phyloP scores from a whole-genome alignment of 2,888 invertebrate genomes.

The Rhopalosiphum nymphaeae region DNA sequence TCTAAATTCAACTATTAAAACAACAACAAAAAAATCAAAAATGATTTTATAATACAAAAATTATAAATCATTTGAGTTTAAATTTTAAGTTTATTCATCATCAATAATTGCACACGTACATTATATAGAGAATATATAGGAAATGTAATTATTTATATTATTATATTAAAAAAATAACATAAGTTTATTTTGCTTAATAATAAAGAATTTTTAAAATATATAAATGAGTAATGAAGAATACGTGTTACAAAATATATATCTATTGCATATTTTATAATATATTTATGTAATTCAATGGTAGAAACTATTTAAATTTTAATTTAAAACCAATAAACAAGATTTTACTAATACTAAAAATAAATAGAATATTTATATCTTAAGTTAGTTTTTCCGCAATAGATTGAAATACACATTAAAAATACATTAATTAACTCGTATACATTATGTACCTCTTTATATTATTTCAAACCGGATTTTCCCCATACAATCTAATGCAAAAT shows the following conservation, averaged over 20 bases:
- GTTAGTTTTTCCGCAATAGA: neutral
- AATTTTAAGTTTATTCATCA: neutral
- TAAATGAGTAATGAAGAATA: neutral
- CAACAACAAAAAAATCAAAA: neutral
- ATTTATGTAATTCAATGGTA: neutral
- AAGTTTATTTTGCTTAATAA: neutral
- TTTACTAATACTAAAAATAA: neutral
- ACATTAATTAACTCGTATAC: neutral
- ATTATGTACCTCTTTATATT: neutral
- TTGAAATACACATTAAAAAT: neutral
- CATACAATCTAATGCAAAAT: neutral
- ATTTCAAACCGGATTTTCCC: slow-evolving; percentile 6
- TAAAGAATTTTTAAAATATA: neutral
- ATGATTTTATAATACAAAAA: neutral
- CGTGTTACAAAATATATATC: neutral
- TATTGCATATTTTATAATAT: neutral
- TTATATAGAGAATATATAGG: neutral
- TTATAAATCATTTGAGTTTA: neutral
- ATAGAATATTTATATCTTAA: neutral
- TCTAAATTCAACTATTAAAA: neutral
- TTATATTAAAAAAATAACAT: neutral
- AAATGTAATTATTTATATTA: neutral
- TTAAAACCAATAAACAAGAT: neutral
- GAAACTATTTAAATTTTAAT: neutral
- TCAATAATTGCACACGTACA: too few species aligned